A percentile compares a stretch with the other conserved stretches of the same genome.
phyloP scores from a whole-genome alignment of 2,797 vertebrate species.

The Hafferia zeledoni region DNA sequence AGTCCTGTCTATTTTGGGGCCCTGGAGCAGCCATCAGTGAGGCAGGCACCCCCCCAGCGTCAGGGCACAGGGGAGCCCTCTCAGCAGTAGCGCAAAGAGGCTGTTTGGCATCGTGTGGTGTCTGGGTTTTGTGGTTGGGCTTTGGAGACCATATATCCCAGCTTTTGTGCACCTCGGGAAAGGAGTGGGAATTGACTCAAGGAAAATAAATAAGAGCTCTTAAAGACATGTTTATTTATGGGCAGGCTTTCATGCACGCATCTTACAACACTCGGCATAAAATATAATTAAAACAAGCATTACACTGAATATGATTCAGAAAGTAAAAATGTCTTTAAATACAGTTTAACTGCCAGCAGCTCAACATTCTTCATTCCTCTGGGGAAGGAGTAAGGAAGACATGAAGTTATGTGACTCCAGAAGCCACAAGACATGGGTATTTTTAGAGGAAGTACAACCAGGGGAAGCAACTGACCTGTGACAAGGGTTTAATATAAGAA shows the following conservation, averaged over 20 bases:
- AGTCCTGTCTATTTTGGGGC: fast-evolving
- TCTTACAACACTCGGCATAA: constrained; percentile 11
- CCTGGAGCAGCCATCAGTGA: fast-evolving
- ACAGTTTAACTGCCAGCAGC: constrained; percentile 38
- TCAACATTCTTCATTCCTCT: constrained; percentile 28
- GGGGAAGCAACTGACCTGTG: constrained; percentile 41
- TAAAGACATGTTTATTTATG: constrained; percentile 42
- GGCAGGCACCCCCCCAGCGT: fast-evolving
- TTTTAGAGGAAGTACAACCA: constrained; percentile 8
- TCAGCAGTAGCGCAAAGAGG: not conserved
- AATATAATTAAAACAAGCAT: constrained; percentile 60
- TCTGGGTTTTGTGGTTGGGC: not conserved
- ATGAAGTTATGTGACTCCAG: constrained; percentile 30
- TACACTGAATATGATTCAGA: constrained; percentile 51
- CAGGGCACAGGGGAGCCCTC: fast-evolving
- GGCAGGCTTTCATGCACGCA: constrained; percentile 29
- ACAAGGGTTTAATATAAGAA: not conserved
- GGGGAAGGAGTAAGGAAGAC: constrained; percentile 21
- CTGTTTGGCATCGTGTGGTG: not conserved
- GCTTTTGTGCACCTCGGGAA: not conserved
- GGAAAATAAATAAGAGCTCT: constrained; percentile 19
- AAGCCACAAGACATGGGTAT: constrained; percentile 20
- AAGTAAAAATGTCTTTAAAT: constrained; percentile 55
- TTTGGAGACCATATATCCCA: not conserved
- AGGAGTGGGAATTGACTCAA: not conserved